Evolutionary conservation across 2,888 invertebrate species (phyloP).

Genomic region (Physocephala rufipes): DNA sequence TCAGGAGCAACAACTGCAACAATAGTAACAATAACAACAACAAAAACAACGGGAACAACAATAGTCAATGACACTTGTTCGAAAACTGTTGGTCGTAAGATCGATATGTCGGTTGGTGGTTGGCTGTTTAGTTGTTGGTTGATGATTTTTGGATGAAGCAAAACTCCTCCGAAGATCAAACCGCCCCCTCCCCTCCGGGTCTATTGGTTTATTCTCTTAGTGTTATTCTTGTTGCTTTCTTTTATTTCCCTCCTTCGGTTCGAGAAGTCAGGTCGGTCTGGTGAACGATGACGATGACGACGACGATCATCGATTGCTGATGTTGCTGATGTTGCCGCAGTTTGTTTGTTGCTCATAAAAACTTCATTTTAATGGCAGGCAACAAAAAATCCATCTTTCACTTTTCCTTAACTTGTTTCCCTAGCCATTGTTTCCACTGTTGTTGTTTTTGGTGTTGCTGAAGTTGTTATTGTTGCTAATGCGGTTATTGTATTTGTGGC

Average conservation of each 20-base stretch:
- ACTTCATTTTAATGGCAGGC: slow-evolving; percentile 58
- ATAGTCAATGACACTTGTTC: slow-evolving; percentile 37
- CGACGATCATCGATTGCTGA: background rate
- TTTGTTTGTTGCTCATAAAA: slow-evolving; percentile 45
- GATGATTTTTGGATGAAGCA: background rate
- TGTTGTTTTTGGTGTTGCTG: background rate
- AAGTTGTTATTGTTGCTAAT: background rate
- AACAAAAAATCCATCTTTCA: slow-evolving; percentile 32
- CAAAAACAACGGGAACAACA: slow-evolving; percentile 20
- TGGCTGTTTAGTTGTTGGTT: slow-evolving; percentile 7
- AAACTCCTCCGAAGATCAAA: background rate
- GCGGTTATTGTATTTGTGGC: too few relatives aligned
- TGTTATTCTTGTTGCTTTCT: slow-evolving; percentile 23
- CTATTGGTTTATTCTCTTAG: slow-evolving; percentile 8
- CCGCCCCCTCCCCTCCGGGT: background rate
- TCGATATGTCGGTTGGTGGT: slow-evolving; percentile 1
- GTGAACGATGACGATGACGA: background rate
- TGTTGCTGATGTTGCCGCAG: slow-evolving; percentile 6
- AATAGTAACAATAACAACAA: background rate
- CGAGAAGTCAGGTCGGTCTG: background rate
- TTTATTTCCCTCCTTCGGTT: background rate
- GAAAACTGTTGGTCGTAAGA: background rate
- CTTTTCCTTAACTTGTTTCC: slow-evolving; percentile 16
- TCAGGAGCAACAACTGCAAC: background rate
- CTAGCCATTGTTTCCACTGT: background rate